phyloP scores from a whole-genome alignment of 2,113 vertebrate genomes.

The Zootoca vivipara region DNA sequence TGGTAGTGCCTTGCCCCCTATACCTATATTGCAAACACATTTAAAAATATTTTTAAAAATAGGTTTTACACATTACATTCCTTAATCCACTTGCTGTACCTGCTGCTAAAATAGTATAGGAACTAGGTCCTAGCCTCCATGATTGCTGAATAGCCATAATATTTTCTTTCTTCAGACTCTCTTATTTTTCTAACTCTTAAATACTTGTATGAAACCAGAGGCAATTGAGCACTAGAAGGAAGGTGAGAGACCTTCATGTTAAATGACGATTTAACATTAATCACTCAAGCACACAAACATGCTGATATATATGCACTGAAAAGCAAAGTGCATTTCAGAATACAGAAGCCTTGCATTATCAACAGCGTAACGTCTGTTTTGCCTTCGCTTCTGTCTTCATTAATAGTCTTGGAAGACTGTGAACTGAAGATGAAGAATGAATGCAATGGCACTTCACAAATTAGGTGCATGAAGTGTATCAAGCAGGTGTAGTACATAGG shows the following conservation, averaged over 20 bases:
- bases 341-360: background rate
- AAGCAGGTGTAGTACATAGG: fast-evolving
- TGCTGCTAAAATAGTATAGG: background rate
- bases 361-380: background rate
- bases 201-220: background rate
- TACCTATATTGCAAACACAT: background rate
- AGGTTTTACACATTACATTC: background rate
- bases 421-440: background rate
- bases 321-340: background rate
- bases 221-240: background rate
- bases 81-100: background rate
- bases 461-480: background rate
- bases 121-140: background rate
- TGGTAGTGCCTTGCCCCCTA: background rate
- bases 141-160: background rate
- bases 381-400: background rate
- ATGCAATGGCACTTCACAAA: slow-evolving; percentile 1
- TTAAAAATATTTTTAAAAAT: background rate
- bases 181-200: background rate
- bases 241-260: background rate
- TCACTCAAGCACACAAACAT: slow-evolving; percentile 2
- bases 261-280: slow-evolving; percentile 1
- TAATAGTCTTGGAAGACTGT: background rate
- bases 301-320: background rate
- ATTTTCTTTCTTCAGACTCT: background rate